Evolutionary conservation across 2,797 vertebrate genomes (phyloP).

Genomic region (Paedocypris micromegethes): DNA sequence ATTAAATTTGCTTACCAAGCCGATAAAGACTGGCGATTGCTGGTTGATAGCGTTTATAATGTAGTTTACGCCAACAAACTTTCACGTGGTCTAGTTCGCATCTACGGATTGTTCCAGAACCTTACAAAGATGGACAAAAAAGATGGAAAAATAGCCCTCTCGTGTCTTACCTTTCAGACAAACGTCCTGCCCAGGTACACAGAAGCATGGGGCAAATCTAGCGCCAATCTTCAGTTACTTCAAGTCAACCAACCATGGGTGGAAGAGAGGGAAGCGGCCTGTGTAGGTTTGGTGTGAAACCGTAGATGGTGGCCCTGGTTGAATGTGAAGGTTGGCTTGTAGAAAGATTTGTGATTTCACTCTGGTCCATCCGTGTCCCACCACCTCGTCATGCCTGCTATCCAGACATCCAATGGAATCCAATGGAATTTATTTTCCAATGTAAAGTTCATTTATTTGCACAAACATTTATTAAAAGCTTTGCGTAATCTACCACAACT

Average conservation of each 20-base stretch:
- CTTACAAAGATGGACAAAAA: too few species aligned
- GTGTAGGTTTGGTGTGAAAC: constrained; percentile 48
- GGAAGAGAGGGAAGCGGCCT: constrained; percentile 30
- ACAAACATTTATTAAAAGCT: constrained; percentile 15
- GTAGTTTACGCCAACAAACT: too few species aligned
- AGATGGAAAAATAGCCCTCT: constrained; percentile 23
- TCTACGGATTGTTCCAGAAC: too few species aligned
- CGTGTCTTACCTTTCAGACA: constrained; percentile 42
- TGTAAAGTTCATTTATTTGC: constrained; percentile 34
- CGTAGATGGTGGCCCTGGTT: constrained; percentile 54
- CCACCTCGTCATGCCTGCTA: constrained; percentile 43
- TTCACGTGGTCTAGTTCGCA: too few species aligned
- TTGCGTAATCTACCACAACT: constrained; percentile 8
- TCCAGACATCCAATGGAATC: constrained; percentile 35
- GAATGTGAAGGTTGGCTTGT: constrained; percentile 57
- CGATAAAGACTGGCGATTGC: too few species aligned
- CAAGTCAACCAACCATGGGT: constrained; percentile 50
- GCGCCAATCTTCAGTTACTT: constrained; percentile 54
- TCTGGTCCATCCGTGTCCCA: constrained; percentile 63
- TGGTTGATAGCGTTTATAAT: too few species aligned
- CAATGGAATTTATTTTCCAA: constrained; percentile 43
- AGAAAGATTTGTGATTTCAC: constrained; percentile 69
- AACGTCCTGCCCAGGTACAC: constrained; percentile 51
- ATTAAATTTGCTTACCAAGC: too few species aligned
- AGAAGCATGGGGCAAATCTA: constrained; percentile 55